phyloP scores from a whole-genome alignment of 2,113 vertebrate species.

The Apteryx mantelli region DNA sequence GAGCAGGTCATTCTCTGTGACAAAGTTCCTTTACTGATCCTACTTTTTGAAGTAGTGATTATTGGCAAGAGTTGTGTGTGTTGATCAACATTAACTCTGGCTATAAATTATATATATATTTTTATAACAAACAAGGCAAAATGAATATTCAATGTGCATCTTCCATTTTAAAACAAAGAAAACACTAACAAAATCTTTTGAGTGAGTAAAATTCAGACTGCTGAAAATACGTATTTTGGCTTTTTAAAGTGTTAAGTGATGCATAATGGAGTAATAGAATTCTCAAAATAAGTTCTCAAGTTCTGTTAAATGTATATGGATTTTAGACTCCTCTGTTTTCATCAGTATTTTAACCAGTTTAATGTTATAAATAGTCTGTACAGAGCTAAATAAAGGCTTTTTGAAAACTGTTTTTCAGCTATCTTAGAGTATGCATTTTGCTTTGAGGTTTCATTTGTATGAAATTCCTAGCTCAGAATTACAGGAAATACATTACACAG shows the following conservation, averaged over 20 bases:
- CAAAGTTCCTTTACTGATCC: not conserved
- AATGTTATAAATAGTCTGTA: not conserved
- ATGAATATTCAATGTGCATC: not conserved
- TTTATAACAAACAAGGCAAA: slow-evolving; percentile 5
- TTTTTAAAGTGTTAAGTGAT: not conserved
- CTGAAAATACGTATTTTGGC: not conserved
- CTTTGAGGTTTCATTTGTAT: not conserved
- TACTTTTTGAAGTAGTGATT: not conserved
- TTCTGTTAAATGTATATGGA: not conserved
- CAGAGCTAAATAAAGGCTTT: not conserved
- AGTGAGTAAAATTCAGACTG: not conserved
- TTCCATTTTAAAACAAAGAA: not conserved
- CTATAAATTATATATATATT: not conserved
- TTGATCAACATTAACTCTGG: not conserved
- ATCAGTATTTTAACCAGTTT: not conserved
- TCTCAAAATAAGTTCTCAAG: not conserved
- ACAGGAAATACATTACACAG: not conserved
- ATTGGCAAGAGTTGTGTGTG: not conserved
- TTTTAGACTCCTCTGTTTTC: not conserved
- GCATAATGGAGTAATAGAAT: not conserved
- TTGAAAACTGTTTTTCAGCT: not conserved
- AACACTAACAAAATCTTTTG: not conserved
- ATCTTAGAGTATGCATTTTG: not conserved
- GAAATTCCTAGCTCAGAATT: not conserved
- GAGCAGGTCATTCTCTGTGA: not conserved